Percentiles rank a stretch among this genome's conserved stretches.
phyloP scores from a whole-genome alignment of 2,113 vertebrate genomes.

The Ciconia boyciana region DNA sequence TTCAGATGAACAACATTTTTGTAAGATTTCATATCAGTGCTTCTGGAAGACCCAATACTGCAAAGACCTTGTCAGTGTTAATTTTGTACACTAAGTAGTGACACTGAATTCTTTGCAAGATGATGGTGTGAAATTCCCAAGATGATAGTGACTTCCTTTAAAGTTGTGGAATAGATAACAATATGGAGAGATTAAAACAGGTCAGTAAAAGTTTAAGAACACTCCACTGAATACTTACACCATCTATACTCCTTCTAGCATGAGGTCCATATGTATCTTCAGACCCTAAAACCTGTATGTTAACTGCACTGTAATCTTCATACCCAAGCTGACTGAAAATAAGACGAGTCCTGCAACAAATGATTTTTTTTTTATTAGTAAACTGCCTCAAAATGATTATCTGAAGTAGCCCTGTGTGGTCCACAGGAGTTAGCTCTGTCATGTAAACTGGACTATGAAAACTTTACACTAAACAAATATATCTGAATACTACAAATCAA shows the following conservation, averaged over 20 bases:
- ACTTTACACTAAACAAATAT: background rate
- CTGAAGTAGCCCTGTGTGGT: background rate
- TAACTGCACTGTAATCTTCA: conserved; percentile 82
- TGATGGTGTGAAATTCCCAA: conserved; percentile 28
- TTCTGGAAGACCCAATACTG: background rate
- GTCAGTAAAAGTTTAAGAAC: conserved; percentile 55
- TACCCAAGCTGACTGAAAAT: conserved; percentile 80
- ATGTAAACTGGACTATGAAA: background rate
- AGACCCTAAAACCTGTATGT: conserved; percentile 84
- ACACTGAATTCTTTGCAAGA: background rate
- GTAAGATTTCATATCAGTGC: background rate
- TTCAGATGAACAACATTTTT: background rate
- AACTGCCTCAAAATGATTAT: background rate
- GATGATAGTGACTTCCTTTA: conserved; percentile 39
- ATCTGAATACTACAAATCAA: background rate
- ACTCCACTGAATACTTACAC: conserved; percentile 61
- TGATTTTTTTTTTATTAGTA: conserved; percentile 14
- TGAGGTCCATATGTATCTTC: conserved; percentile 85
- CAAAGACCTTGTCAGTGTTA: background rate
- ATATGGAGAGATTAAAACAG: conserved; percentile 36
- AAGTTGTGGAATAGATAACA: conserved; percentile 45
- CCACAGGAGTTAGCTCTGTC: background rate
- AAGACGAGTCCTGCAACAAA: conserved; percentile 73
- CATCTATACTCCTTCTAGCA: conserved; percentile 66
- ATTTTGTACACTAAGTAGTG: background rate